These are phyloP conservation scores for Dryadula phaetusa DNA, from an alignment of 2,888 invertebrate genomes.

Conservation along the genomic window DNA sequence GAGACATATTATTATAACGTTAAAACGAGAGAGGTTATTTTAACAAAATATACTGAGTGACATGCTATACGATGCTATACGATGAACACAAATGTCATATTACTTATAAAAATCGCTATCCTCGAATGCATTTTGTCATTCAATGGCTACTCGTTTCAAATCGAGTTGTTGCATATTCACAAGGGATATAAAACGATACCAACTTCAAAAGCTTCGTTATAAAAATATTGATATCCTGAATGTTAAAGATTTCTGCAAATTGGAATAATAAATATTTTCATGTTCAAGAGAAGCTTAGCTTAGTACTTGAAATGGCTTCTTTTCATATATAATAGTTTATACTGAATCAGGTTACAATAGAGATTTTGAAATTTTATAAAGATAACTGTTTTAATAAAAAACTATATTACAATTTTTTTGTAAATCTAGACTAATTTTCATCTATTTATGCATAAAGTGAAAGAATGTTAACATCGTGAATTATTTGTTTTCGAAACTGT, in stretches of 20 bases:
- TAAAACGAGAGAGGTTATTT: no score
- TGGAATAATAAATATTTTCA: conserved; percentile 1
- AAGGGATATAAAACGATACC: conserved; percentile 11
- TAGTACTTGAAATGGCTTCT: not conserved
- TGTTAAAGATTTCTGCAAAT: not conserved
- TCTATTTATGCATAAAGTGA: not conserved
- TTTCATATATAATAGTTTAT: not conserved
- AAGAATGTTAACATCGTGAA: not conserved
- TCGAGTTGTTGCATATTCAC: conserved; percentile 22
- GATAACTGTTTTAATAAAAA: no score
- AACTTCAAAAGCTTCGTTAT: conserved; percentile 27
- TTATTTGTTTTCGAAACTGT: conserved; percentile 4
- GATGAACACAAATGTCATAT: not conserved
- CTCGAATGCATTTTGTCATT: not conserved
- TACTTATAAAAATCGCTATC: not conserved
- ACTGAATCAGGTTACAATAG: not conserved
- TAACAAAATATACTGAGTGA: not conserved
- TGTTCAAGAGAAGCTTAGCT: not conserved
- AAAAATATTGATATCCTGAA: conserved; percentile 14
- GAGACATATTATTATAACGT: no score
- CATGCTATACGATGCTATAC: no score
- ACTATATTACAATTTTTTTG: no score
- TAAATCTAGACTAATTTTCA: not conserved
- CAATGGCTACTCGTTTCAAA: conserved; percentile 17
- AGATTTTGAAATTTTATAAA: not conserved